Evolutionary conservation across 2,888 invertebrate species (phyloP).

Genomic region (Pristionchus fissidentatus): DNA sequence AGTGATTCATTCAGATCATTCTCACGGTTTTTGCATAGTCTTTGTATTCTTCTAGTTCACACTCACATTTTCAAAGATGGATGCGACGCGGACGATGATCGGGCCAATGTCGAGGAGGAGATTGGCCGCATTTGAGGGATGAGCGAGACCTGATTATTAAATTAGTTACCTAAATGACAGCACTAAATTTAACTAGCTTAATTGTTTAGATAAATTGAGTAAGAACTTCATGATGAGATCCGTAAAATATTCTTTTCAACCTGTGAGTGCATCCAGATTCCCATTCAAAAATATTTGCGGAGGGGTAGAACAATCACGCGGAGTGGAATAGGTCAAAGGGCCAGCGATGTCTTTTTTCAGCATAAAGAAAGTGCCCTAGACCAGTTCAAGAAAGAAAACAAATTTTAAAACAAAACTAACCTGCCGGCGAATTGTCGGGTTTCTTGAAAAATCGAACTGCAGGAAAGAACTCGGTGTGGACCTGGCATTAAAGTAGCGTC

Average conservation of each 20-base stretch:
- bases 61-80: conserved; percentile 39
- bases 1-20: no score
- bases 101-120: conserved; percentile 4
- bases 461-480: conserved; percentile 31
- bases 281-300: background rate
- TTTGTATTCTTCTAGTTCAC: background rate
- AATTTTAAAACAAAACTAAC: background rate
- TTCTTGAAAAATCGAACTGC: conserved; percentile 28
- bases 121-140: conserved; percentile 28
- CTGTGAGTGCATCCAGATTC: no score
- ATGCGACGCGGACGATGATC: conserved; percentile 9
- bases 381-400: no score
- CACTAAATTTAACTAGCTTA: background rate
- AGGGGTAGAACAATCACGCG: no score
- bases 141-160: conserved; percentile 4
- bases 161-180: no score
- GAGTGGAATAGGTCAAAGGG: no score
- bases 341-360: no score
- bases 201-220: background rate
- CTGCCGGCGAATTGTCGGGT: conserved; percentile 15
- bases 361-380: no score
- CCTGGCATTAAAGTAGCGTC: no score
- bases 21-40: no score
- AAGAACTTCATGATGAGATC: background rate
- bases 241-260: no score